A percentile compares a stretch with the other conserved stretches of the same genome.
Conservation (phyloP, 2,888 invertebrate genomes). For the Habrosyne pyritoides region DNA sequence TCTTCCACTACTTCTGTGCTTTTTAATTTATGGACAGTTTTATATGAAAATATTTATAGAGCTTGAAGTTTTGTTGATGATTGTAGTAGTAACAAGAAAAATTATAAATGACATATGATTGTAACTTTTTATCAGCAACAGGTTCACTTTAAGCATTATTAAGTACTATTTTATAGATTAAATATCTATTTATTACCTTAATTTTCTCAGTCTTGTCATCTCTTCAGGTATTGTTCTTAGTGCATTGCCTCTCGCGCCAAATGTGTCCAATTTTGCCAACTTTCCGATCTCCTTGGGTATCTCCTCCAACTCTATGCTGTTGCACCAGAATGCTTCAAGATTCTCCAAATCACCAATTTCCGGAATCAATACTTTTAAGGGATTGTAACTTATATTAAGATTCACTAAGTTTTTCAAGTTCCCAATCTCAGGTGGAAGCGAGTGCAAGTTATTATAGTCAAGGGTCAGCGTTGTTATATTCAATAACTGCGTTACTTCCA, state of each 20-base stretch:
- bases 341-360: constrained; percentile 84
- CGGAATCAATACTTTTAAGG: constrained; percentile 81
- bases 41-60: too few species aligned
- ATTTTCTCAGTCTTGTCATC: constrained; percentile 80
- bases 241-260: constrained; percentile 87
- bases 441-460: constrained; percentile 86
- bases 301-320: constrained; percentile 79
- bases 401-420: constrained; percentile 83
- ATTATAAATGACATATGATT: too few species aligned
- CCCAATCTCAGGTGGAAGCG: constrained; percentile 84
- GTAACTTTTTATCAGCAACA: too few species aligned
- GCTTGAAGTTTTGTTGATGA: too few species aligned
- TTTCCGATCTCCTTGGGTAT: constrained; percentile 86
- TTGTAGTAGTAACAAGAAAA: too few species aligned
- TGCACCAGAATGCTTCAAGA: constrained; percentile 87
- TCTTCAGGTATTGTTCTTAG: constrained; percentile 82
- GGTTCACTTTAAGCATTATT: too few species aligned
- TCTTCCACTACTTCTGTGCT: too few species aligned
- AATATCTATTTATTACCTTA: constrained; percentile 67
- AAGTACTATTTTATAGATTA: too few species aligned
- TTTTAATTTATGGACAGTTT: too few species aligned
- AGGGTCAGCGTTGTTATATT: constrained; percentile 85
- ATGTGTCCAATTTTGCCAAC: constrained; percentile 84
- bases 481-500: constrained; percentile 76
- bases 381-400: constrained; percentile 87